Conservation (phyloP, 2,113 vertebrate genomes). For the Nestor notabilis region DNA sequence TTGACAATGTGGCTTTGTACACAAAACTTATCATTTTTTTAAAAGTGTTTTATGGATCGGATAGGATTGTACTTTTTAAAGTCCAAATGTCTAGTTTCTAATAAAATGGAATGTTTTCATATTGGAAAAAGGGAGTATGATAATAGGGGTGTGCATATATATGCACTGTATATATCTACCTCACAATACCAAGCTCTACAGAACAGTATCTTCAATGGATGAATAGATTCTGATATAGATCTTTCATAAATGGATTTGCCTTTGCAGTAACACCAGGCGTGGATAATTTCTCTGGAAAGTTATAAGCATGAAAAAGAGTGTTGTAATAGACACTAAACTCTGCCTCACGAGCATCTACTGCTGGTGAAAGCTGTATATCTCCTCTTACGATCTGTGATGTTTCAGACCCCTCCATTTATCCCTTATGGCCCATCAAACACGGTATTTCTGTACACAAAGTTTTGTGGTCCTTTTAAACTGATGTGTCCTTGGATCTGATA, state of each 20-base stretch:
- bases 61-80: not conserved
- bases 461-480: not conserved
- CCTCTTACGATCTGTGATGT: not conserved
- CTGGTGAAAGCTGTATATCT: not conserved
- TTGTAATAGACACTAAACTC: not conserved
- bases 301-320: not conserved
- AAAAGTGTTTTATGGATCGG: accelerated
- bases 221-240: not conserved
- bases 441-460: not conserved
- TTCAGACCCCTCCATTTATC: not conserved
- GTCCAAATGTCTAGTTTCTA: not conserved
- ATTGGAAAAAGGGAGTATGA: not conserved
- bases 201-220: not conserved
- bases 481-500: not conserved
- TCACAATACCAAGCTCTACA: not conserved
- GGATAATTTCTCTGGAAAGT: not conserved
- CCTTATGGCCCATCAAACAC: not conserved
- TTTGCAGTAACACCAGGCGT: not conserved
- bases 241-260: not conserved
- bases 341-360: not conserved
- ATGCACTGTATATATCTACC: accelerated
- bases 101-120: not conserved
- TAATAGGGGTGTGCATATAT: not conserved
- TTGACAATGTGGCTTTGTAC: not conserved
- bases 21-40: not conserved